Evolutionary conservation across 1,140 invertebrate genomes (phyloP), one percentile per base, ranked within the genome.

Genomic region (Scaptodrosophila lebanonensis): DNA sequence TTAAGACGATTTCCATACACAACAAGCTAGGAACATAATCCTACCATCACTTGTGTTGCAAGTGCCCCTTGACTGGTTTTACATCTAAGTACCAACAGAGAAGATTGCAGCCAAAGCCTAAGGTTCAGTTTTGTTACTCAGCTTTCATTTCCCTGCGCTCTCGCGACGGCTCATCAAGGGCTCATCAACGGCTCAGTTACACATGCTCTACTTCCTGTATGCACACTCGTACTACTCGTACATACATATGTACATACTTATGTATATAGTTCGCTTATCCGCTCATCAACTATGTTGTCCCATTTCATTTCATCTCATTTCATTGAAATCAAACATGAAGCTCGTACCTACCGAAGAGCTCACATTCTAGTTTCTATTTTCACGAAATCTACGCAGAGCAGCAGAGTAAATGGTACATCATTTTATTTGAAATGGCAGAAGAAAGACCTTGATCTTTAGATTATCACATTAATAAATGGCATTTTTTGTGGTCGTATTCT

Each of bases 381-480:
- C 38, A 13, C 39, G 30, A 50, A 30, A 40, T 35, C 15, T 35
- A 30, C 42, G 58, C 53, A 65, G 52, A 35, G 16, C 15, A 8
- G 17, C 15, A 32, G 44, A 20, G 52, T 25, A 36, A 35, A 49
- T 43, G 9, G 36, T 51, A 36, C 49, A 64, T 45, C 66, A 54
- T 42, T 66, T 79, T 62, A 68, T 65, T 77, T 68, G 56, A 73
- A 77, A 77, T 82, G 73, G 75, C 73, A 77, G 82, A 77, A 79
- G 64, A 60, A 79, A 77, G 73, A 77, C 73, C 73, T 77, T 77
- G 73, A 77, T 77, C 73, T 77, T 77, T 77, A 77, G 73, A 77
- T 77, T 77, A 77, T 77, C 73, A 77, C 73, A 73, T 77, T 75
- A 77, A 77, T 79, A 77, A 77, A 79, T 77, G 73, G 56, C 73